A percentile compares a stretch with the other conserved stretches of the same genome.
Conservation (phyloP, 1,140 invertebrate genomes). For the Papilio helenus region DNA sequence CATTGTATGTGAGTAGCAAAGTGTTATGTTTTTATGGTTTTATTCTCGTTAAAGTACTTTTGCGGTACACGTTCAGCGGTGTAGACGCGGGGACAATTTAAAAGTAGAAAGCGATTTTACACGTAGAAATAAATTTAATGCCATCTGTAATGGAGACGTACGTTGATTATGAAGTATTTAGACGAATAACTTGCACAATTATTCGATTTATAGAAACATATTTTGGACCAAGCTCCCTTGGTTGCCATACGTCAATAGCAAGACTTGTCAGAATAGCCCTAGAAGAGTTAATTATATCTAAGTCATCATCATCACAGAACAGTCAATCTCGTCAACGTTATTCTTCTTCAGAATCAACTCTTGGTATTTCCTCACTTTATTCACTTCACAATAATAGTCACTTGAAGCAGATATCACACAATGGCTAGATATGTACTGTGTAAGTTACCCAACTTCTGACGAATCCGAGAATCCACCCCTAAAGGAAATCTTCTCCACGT, state of each 20-base stretch:
- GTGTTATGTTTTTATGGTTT: constrained; percentile 35
- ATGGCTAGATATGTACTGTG: too few relatives aligned
- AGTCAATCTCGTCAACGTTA: too few relatives aligned
- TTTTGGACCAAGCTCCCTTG: neutral
- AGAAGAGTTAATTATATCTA: too few relatives aligned
- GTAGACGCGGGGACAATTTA: constrained; percentile 18
- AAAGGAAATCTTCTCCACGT: too few relatives aligned
- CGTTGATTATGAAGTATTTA: neutral
- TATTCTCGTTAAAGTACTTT: constrained; percentile 46
- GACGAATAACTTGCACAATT: neutral
- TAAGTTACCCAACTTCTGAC: too few relatives aligned
- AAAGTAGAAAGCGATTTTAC: neutral
- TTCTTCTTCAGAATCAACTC: too few relatives aligned
- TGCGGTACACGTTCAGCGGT: constrained; percentile 38
- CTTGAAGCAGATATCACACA: too few relatives aligned
- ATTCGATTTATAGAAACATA: neutral
- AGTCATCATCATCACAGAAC: too few relatives aligned
- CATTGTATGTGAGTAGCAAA: constrained; percentile 32
- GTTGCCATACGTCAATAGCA: neutral
- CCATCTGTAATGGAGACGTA: neutral
- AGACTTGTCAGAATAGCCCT: neutral
- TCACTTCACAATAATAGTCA: too few relatives aligned
- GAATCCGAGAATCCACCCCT: too few relatives aligned
- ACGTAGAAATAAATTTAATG: neutral
- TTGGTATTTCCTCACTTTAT: too few relatives aligned